These are phyloP conservation scores for Danaus melanippus DNA, from an alignment of 1,140 invertebrate species.

Conservation along the genomic window DNA sequence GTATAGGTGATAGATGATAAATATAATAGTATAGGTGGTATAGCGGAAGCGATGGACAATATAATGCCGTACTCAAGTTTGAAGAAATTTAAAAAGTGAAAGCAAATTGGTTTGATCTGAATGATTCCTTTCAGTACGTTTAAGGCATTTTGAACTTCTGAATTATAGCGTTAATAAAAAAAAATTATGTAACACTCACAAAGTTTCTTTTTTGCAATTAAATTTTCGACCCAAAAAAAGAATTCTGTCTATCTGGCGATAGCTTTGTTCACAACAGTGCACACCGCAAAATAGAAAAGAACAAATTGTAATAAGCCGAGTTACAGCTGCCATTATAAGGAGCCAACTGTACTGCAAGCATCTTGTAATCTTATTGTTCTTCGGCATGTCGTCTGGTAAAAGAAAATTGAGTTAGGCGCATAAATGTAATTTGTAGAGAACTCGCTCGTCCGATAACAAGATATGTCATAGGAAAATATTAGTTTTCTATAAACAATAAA, in stretches of 20 bases:
- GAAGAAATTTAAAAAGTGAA: conserved; percentile 35
- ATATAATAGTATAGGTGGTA: conserved; percentile 30
- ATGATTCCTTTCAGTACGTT: conserved; percentile 4
- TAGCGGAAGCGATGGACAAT: conserved; percentile 30
- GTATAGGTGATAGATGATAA: conserved; percentile 28
- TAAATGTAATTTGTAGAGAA: no score
- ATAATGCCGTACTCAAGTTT: conserved; percentile 30
- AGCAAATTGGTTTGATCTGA: conserved; percentile 20
- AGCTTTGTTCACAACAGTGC: conserved; percentile 16
- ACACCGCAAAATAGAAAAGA: conserved; percentile 5
- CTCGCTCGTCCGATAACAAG: no score
- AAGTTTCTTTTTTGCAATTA: conserved; percentile 12
- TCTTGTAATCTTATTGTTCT: no score
- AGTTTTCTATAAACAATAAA: no score
- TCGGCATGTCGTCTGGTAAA: no score
- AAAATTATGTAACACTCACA: conserved; percentile 13
- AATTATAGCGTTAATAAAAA: no score
- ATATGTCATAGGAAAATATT: no score
- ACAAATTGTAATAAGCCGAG: not conserved
- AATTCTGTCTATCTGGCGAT: conserved; percentile 20
- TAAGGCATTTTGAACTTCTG: not conserved
- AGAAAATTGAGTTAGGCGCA: no score
- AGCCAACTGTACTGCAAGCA: no score
- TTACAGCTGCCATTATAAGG: no score
- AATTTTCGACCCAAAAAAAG: conserved; percentile 16